Conservation (phyloP, 2,113 vertebrate genomes). For the Lipotes vexillifer region DNA sequence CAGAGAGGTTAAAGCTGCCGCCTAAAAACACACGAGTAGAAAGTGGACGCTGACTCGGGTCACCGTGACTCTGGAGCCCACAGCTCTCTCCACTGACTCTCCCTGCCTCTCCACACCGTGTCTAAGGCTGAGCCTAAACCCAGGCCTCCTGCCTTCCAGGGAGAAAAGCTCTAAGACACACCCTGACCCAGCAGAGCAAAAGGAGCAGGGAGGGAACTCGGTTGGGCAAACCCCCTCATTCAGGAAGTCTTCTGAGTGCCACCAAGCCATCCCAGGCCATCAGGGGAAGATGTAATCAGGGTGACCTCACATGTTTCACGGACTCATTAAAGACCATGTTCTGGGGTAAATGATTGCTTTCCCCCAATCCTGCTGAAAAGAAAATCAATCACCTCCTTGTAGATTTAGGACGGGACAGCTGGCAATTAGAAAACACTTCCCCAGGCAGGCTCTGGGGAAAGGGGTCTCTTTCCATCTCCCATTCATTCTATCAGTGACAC, state of each 20-base stretch:
- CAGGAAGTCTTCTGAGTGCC: not conserved
- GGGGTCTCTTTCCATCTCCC: not conserved
- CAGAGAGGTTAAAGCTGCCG: not conserved
- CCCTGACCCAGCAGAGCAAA: slow-evolving; percentile 18
- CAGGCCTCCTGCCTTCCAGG: not conserved
- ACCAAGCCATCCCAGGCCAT: not conserved
- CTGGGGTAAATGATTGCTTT: slow-evolving; percentile 63
- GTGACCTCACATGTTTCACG: slow-evolving; percentile 55
- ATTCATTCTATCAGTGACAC: not conserved
- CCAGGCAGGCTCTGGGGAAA: not conserved
- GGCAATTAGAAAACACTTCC: slow-evolving; percentile 57
- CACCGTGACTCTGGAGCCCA: not conserved
- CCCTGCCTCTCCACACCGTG: not conserved
- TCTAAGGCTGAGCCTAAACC: not conserved
- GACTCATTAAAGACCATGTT: slow-evolving; percentile 64
- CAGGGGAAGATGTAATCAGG: slow-evolving; percentile 50
- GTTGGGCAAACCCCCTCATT: not conserved
- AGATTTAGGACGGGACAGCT: slow-evolving; percentile 54
- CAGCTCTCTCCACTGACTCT: not conserved
- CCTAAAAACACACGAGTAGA: not conserved
- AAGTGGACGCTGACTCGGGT: not conserved
- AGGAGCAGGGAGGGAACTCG: not conserved
- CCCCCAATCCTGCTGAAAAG: slow-evolving; percentile 49
- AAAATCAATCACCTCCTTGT: slow-evolving; percentile 64
- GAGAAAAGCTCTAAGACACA: not conserved